A percentile compares a stretch with the other conserved stretches of the same genome.
These are phyloP conservation scores for Heterodera schachtii DNA, from an alignment of 1,140 invertebrate genomes.

Conservation along the genomic window DNA sequence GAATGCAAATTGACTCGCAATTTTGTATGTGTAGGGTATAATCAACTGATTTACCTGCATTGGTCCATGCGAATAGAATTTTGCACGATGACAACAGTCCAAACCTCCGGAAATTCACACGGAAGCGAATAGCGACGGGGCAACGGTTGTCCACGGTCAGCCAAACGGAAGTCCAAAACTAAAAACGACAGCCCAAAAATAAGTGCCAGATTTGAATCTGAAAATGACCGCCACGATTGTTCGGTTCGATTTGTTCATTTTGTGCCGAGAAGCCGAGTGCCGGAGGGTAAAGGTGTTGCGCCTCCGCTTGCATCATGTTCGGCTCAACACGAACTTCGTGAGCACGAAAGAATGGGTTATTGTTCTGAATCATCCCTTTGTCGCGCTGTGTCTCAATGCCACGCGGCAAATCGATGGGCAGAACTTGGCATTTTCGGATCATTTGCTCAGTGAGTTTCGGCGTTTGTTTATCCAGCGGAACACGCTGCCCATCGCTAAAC, in stretches of 20 bases:
- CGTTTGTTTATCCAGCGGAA: constrained; percentile 44
- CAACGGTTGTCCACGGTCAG: neutral
- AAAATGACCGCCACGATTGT: constrained; percentile 14
- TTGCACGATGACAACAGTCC: constrained; percentile 32
- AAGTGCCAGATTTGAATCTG: neutral
- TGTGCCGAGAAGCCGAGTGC: constrained; percentile 24
- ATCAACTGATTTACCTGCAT: constrained; percentile 18
- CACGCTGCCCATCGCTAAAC: constrained; percentile 31
- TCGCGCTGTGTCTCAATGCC: constrained; percentile 31
- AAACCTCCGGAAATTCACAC: constrained; percentile 13
- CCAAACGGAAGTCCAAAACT: constrained; percentile 17
- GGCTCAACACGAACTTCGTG: constrained; percentile 36
- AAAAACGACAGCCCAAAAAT: neutral
- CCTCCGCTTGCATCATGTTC: constrained; percentile 22
- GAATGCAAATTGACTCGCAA: no score
- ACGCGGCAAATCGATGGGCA: constrained; percentile 22
- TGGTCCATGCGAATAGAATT: constrained; percentile 17
- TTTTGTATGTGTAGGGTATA: no score
- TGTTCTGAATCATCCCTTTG: constrained; percentile 17
- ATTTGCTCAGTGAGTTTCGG: constrained; percentile 36
- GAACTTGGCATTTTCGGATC: constrained; percentile 34
- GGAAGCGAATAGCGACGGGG: constrained; percentile 15
- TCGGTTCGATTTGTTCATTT: constrained; percentile 29
- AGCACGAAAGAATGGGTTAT: constrained; percentile 36
- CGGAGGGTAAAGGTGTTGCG: constrained; percentile 24